Percentiles rank a stretch among this genome's conserved stretches.
Conservation (phyloP, 2,888 invertebrate genomes). For the Stenchaetothrips biformis region DNA sequence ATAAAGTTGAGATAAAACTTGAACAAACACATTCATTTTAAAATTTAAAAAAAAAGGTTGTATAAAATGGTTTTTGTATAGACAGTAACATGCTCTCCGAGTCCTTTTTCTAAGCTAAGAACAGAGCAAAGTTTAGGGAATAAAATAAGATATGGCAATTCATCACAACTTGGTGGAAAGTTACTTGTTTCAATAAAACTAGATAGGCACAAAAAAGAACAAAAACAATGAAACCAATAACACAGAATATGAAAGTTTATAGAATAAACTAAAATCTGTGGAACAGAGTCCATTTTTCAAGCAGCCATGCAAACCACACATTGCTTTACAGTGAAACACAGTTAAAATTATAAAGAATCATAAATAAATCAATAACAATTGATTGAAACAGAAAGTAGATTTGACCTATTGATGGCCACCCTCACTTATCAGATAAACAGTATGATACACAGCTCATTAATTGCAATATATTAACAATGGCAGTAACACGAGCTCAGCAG, state of each 20-base stretch:
- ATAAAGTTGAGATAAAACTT: too few species aligned
- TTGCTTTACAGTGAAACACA: too few species aligned
- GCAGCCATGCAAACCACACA: too few species aligned
- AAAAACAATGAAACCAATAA: too few species aligned
- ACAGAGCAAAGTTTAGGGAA: not conserved
- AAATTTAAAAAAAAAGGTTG: not conserved
- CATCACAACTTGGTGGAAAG: not conserved
- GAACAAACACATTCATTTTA: not conserved
- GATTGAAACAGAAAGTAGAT: conserved; percentile 8
- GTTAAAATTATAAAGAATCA: too few species aligned
- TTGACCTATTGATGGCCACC: not conserved
- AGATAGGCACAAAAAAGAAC: not conserved
- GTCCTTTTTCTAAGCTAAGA: not conserved
- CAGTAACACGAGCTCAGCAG: conserved; percentile 14
- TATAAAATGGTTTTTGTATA: not conserved
- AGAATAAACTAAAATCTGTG: too few species aligned
- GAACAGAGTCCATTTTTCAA: too few species aligned
- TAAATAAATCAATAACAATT: not conserved
- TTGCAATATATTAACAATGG: not conserved
- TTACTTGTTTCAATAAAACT: not conserved
- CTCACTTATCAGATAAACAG: not conserved
- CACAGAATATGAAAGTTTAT: too few species aligned
- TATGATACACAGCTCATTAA: not conserved
- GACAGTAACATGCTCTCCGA: not conserved
- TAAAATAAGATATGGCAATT: conserved; percentile 15